Conservation (phyloP, 2,797 vertebrate genomes). For the Microchirus variegatus region DNA sequence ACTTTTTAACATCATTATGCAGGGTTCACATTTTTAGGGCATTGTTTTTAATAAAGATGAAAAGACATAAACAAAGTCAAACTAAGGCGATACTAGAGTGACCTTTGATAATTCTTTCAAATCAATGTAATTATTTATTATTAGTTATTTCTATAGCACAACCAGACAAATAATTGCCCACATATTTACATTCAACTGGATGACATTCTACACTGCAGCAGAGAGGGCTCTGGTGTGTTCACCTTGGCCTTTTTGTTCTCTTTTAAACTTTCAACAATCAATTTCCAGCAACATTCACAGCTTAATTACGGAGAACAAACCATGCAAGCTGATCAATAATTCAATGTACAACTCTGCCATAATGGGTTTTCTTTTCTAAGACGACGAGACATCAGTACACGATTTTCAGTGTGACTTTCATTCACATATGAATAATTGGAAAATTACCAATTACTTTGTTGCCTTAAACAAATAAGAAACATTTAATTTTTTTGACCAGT, state of each 20-base stretch:
- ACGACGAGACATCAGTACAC: not conserved
- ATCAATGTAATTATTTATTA: not conserved
- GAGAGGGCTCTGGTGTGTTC: conserved; percentile 18
- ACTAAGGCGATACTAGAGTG: no score
- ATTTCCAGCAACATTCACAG: conserved; percentile 35
- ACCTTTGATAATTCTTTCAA: not conserved
- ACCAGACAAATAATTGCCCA: conserved; percentile 1
- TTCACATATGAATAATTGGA: not conserved
- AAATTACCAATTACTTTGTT: no score
- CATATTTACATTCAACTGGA: not conserved
- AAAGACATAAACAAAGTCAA: no score
- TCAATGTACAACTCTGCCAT: conserved; percentile 40
- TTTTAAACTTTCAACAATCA: conserved; percentile 53
- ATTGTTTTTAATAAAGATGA: not conserved
- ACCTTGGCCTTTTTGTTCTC: conserved; percentile 47
- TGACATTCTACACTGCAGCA: conserved; percentile 1
- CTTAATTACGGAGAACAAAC: conserved; percentile 65
- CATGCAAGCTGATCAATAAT: conserved; percentile 55
- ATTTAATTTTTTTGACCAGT: no score
- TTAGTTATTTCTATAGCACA: not conserved
- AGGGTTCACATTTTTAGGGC: no score
- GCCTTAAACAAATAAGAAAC: no score
- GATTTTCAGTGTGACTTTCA: not conserved
- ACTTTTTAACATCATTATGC: no score
- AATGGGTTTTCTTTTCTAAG: conserved; percentile 26